These are phyloP conservation scores for Glomeris marginata DNA, from an alignment of 2,888 invertebrate species.

Conservation along the genomic window DNA sequence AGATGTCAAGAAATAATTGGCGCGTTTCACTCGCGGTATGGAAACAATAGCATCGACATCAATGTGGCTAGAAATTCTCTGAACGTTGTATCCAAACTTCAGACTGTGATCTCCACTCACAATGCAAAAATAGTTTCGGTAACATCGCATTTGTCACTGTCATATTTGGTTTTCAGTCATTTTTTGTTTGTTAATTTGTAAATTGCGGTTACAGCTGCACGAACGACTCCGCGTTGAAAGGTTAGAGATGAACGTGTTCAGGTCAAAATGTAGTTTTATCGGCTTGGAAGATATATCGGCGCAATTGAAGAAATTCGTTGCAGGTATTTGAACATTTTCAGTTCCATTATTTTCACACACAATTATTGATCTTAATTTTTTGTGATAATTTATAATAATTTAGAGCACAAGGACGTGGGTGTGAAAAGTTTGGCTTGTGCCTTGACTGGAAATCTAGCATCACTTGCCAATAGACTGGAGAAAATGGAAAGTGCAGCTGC, in stretches of 20 bases:
- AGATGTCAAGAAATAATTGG: conserved; percentile 26
- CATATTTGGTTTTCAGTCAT: background rate
- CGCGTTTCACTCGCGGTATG: conserved; percentile 25
- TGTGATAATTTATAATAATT: no score
- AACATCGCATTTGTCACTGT: background rate
- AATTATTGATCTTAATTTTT: no score
- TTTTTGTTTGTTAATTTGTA: conserved; percentile 31
- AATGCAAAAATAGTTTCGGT: conserved; percentile 17
- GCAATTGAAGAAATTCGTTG: no score
- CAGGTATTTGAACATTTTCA: no score
- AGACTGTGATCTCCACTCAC: conserved; percentile 29
- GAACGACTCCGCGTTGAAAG: conserved; percentile 8
- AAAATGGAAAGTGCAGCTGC: conserved; percentile 10
- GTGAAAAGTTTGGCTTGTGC: no score
- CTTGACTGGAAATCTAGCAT: no score
- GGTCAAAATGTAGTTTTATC: no score
- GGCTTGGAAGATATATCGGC: no score
- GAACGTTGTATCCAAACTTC: conserved; percentile 23
- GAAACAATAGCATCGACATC: conserved; percentile 17
- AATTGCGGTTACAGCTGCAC: background rate
- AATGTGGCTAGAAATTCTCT: no score
- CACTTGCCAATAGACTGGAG: background rate
- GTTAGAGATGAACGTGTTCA: background rate
- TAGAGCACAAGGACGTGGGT: no score
- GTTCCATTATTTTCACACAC: no score